phyloP scores from a whole-genome alignment of 2,888 invertebrate genomes.

The Cyclophora punctaria region DNA sequence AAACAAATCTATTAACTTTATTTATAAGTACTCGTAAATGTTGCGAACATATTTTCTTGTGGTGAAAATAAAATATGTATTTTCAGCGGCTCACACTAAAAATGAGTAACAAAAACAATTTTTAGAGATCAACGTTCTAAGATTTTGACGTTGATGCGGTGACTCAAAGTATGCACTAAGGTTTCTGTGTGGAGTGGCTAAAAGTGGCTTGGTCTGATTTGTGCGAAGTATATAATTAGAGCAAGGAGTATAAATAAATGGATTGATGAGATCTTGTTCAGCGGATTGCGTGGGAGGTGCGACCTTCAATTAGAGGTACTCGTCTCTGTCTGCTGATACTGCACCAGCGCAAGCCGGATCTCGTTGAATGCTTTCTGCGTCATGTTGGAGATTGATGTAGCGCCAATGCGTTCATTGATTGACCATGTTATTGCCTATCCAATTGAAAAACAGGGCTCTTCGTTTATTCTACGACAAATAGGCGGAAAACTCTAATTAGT shows the following conservation, averaged over 20 bases:
- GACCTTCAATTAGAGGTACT: constrained; percentile 56
- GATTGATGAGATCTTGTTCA: constrained; percentile 45
- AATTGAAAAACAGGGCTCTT: constrained; percentile 29
- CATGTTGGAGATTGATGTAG: constrained; percentile 39
- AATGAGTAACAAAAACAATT: constrained; percentile 21
- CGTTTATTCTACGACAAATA: constrained; percentile 23
- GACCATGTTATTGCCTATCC: constrained; percentile 26
- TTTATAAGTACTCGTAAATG: not conserved
- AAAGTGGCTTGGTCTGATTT: constrained; percentile 44
- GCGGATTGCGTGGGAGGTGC: constrained; percentile 47
- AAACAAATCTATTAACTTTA: not conserved
- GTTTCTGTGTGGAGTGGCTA: constrained; percentile 30
- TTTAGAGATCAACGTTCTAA: constrained; percentile 23
- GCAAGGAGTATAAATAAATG: constrained; percentile 48
- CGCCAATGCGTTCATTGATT: constrained; percentile 35
- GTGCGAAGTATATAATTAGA: constrained; percentile 52
- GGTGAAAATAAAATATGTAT: too few species aligned
- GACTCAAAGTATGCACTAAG: constrained; percentile 39
- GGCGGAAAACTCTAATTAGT: constrained; percentile 34
- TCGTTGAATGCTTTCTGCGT: constrained; percentile 32
- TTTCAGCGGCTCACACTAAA: constrained; percentile 3
- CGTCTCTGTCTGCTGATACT: constrained; percentile 34
- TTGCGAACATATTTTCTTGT: too few species aligned
- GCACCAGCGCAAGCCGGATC: constrained; percentile 41
- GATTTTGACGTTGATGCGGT: constrained; percentile 20